Evolutionary conservation across 2,888 invertebrate species (phyloP).

Genomic region (Lamellibrachia satsuma): DNA sequence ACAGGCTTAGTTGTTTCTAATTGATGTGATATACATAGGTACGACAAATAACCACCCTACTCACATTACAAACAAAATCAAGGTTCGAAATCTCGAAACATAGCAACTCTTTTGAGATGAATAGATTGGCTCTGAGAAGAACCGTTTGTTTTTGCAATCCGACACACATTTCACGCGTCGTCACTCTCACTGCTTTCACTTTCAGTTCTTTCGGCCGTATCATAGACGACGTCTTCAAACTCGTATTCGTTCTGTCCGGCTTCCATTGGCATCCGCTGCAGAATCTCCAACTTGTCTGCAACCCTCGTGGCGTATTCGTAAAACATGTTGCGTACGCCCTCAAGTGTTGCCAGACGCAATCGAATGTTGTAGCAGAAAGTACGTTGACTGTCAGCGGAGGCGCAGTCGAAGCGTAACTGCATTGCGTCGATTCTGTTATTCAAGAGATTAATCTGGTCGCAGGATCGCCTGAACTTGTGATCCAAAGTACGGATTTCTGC

Average conservation of each 20-base stretch:
- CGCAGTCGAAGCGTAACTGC: conserved; percentile 9
- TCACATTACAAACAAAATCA: too few species aligned
- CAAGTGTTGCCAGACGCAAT: neutral
- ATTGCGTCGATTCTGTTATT: neutral
- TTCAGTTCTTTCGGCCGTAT: too few species aligned
- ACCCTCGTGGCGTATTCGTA: neutral
- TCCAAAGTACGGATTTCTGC: neutral
- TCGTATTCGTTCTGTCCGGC: too few species aligned
- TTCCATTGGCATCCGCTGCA: neutral
- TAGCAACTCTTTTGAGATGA: too few species aligned
- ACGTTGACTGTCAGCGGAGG: neutral
- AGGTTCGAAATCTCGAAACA: too few species aligned
- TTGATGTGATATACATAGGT: too few species aligned
- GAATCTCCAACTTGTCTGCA: conserved; percentile 3
- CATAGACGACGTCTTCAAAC: too few species aligned
- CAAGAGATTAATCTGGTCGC: neutral
- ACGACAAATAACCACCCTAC: too few species aligned
- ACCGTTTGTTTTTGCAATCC: too few species aligned
- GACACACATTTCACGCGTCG: neutral
- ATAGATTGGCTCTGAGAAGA: too few species aligned
- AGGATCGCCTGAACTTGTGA: conserved; percentile 7
- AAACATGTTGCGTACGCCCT: neutral
- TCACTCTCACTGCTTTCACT: too few species aligned
- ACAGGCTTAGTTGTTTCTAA: too few species aligned
- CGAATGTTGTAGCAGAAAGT: conserved; percentile 13